Conservation (phyloP, 2,888 invertebrate genomes). For the Hoplodrina ambigua region DNA sequence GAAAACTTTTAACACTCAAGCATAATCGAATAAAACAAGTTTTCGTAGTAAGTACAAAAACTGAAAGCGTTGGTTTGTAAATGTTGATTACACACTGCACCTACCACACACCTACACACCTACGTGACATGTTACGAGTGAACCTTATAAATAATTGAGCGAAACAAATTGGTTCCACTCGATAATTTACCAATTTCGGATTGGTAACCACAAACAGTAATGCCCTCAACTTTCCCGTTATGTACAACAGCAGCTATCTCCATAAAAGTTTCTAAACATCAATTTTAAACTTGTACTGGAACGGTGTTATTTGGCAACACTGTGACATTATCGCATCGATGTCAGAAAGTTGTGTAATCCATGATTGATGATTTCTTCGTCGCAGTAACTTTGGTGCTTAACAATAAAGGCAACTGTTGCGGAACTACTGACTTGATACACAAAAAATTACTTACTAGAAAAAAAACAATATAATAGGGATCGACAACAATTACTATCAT, state of each 20-base stretch:
- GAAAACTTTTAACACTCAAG: slow-evolving; percentile 34
- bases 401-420: slow-evolving; percentile 31
- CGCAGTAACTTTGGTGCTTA: slow-evolving; percentile 20
- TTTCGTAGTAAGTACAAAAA: slow-evolving; percentile 17
- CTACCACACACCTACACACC: neutral
- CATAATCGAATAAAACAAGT: slow-evolving; percentile 48
- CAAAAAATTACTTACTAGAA: neutral
- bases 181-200: slow-evolving; percentile 38
- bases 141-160: slow-evolving; percentile 41
- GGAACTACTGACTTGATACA: slow-evolving; percentile 6
- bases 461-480: neutral
- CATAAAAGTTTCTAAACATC: slow-evolving; percentile 36
- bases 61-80: slow-evolving; percentile 14
- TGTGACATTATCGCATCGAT: slow-evolving; percentile 48
- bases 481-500: neutral
- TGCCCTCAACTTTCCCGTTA: slow-evolving; percentile 25
- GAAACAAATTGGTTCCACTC: slow-evolving; percentile 45
- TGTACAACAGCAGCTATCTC: slow-evolving; percentile 14
- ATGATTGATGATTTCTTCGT: slow-evolving; percentile 58
- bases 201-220: slow-evolving; percentile 39
- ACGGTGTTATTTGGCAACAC: slow-evolving; percentile 47
- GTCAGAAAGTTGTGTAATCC: slow-evolving; percentile 50
- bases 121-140: slow-evolving; percentile 9
- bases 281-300: slow-evolving; percentile 53
- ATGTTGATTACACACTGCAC: neutral